Evolutionary conservation across 2,113 vertebrate genomes (phyloP).

Genomic region (Bostrychus sinensis): DNA sequence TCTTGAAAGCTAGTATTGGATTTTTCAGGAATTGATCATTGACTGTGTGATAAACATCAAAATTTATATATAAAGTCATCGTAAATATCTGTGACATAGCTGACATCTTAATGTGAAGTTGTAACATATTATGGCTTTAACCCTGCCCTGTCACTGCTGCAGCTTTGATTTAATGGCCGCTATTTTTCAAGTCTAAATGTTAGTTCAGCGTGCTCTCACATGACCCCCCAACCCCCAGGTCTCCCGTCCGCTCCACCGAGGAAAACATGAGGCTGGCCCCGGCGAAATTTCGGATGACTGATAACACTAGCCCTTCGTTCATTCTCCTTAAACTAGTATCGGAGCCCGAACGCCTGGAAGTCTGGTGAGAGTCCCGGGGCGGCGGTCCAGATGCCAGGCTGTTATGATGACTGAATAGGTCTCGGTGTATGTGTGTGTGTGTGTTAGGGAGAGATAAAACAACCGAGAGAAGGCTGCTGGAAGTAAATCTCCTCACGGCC

Average conservation of each 20-base stretch:
- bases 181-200: no score
- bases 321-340: constrained; percentile 4
- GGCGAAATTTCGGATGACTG: constrained; percentile 9
- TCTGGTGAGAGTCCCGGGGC: constrained; percentile 33
- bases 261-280: not conserved
- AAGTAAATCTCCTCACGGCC: constrained; percentile 37
- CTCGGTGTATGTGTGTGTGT: constrained; percentile 10
- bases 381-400: constrained; percentile 41
- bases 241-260: not conserved
- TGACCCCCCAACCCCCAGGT: not conserved
- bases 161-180: not conserved
- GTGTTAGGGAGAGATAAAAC: constrained; percentile 14
- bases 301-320: constrained; percentile 9
- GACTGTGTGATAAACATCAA: not conserved
- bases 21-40: not conserved
- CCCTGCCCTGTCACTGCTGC: not conserved
- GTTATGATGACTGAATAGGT: constrained; percentile 58
- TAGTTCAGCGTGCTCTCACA: not conserved
- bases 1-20: not conserved
- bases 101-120: not conserved
- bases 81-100: not conserved
- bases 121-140: not conserved
- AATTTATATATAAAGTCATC: not conserved
- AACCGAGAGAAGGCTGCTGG: constrained; percentile 21
- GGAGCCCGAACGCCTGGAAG: constrained; percentile 16